Base-by-base conservation (phyloP, 2,113 vertebrate species). In the Crypturellus undulatus region DNA sequence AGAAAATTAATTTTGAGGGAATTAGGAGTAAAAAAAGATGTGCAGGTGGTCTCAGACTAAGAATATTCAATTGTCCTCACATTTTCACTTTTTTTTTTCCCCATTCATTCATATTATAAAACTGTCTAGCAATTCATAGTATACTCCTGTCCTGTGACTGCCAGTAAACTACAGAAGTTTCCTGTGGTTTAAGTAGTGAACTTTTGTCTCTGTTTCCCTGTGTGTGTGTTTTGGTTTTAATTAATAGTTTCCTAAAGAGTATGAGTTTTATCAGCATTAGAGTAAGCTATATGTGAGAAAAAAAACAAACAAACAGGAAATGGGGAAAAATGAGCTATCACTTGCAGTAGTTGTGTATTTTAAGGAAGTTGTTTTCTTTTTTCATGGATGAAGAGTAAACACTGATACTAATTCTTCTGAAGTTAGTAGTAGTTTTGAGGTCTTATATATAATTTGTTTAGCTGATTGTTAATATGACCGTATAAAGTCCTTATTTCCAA, bases 181-280 rank as follows among this genome's bases (percentile, higher is more conserved):
- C 60, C 77, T 82, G 60, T 77, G 49, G 64, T 59, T 86, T 79
- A 76, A 42, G 26, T 34, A 60, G 45, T 70, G 32, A 82, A 71
- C 54, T 32, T 63, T 78, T 81, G 32, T 81, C 93, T 87, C 47
- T 25, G 87, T 84, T 87, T 91, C 70, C 77, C 62, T 84, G 68
- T 59, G 38, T 20, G 47, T 20, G 47, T 47, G 19, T 47, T 47
- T 47, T 20, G 45, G 32, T 91, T 92, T 93, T n/a, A n/a, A n/a
- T n/a, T n/a, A n/a, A n/a, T n/a, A n/a, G 32, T 91, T 92, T 93
- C 45, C 70, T 83, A 87, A 71, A 76, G 82, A 85, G 14, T 22
- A 62, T 18, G 67, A 64, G 73, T 40, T 5, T 40, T 65, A 30
- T 54, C 47, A 75, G 32, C 15, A 45, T 89, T 69, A n/a, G 20